Percentiles rank a stretch among this genome's conserved stretches.
These are phyloP conservation scores for Acrocephalus scirpaceus DNA, from an alignment of 2,797 vertebrate genomes.

Conservation along the genomic window DNA sequence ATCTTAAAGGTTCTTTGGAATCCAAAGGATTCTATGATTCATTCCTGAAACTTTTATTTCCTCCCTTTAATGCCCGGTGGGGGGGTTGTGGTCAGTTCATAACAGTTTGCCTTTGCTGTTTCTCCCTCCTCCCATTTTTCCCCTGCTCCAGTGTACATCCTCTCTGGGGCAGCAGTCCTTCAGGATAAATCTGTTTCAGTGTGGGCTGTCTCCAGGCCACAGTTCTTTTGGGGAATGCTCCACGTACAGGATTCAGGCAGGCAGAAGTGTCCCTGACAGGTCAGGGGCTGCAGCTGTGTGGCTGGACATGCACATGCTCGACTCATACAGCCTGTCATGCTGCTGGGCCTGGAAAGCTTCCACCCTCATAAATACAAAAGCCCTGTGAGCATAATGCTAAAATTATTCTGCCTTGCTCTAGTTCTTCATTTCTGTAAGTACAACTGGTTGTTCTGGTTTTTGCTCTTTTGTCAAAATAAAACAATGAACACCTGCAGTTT, in stretches of 20 bases:
- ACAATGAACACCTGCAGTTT: neutral
- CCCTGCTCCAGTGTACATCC: neutral
- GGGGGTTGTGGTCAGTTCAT: neutral
- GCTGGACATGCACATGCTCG: fast-evolving
- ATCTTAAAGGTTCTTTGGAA: neutral
- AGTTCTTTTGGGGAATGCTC: neutral
- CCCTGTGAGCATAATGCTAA: neutral
- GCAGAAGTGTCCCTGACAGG: neutral
- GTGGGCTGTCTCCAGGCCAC: neutral
- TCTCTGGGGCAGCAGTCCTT: neutral
- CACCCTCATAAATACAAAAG: neutral
- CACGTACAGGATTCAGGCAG: neutral
- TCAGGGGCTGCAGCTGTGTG: neutral
- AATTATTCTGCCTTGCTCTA: neutral
- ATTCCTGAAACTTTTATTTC: neutral
- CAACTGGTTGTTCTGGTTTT: neutral
- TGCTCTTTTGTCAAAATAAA: neutral
- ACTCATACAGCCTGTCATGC: fast-evolving
- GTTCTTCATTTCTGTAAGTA: neutral
- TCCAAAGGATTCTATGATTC: neutral
- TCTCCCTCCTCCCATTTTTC: neutral
- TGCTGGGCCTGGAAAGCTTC: neutral
- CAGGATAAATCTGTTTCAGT: neutral
- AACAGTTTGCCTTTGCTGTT: neutral
- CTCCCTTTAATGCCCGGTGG: neutral